Conservation (phyloP, 2,797 vertebrate genomes). For the Diglossa cyanea region DNA sequence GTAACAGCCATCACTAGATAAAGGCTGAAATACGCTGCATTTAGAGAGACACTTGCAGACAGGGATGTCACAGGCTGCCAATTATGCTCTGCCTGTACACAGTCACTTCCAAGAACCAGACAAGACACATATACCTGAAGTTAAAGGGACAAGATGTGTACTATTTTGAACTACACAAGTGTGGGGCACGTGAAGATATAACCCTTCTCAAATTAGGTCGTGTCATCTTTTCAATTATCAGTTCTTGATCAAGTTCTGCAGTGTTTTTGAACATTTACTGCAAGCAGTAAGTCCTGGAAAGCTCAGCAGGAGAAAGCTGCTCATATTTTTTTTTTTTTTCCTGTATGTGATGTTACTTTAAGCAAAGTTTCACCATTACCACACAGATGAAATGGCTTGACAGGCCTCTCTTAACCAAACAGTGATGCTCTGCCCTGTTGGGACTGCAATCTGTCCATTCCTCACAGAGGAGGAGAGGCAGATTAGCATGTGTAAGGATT, state of each 20-base stretch:
- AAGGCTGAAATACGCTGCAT: conserved; percentile 76
- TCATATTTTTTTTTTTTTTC: not conserved
- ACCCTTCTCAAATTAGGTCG: conserved; percentile 44
- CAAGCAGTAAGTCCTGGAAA: not conserved
- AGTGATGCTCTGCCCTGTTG: not conserved
- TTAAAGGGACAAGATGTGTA: conserved; percentile 65
- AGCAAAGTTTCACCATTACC: not conserved
- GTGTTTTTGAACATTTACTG: not conserved
- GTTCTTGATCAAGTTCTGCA: conserved; percentile 28
- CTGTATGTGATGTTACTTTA: not conserved
- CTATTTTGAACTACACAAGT: conserved; percentile 62
- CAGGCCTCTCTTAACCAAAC: not conserved
- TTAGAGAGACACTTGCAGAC: conserved; percentile 79
- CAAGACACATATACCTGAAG: conserved; percentile 64
- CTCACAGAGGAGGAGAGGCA: not conserved
- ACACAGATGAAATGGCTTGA: not conserved
- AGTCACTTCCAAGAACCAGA: conserved; percentile 71
- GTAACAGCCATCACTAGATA: conserved; percentile 80
- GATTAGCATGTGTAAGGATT: not conserved
- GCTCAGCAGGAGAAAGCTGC: not conserved
- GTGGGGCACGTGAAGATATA: not conserved
- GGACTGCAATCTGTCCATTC: not conserved
- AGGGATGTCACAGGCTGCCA: conserved; percentile 81
- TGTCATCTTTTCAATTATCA: conserved; percentile 41
- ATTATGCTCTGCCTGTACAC: conserved; percentile 76